A percentile compares a stretch with the other conserved stretches of the same genome.
These are phyloP conservation scores for Limenitis camilla DNA, from an alignment of 2,888 invertebrate species.

Conservation along the genomic window DNA sequence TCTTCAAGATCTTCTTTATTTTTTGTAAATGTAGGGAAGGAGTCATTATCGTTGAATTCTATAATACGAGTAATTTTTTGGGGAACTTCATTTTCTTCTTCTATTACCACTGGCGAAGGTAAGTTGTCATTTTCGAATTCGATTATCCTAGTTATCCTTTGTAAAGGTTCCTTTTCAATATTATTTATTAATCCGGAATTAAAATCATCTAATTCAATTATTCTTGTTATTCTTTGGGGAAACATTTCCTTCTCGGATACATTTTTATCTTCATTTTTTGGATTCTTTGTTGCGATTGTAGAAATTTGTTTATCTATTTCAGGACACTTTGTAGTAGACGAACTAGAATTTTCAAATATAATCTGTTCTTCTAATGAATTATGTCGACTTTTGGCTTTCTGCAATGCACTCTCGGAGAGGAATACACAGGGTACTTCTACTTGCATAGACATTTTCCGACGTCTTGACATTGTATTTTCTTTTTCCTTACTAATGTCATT, in stretches of 20 bases:
- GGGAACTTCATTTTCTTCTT: constrained; percentile 51
- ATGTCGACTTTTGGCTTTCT: constrained; percentile 63
- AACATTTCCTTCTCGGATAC: constrained; percentile 40
- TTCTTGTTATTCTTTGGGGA: constrained; percentile 62
- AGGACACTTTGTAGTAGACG: constrained; percentile 10
- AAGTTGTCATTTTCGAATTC: constrained; percentile 50
- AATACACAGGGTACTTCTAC: constrained; percentile 72
- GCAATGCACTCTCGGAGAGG: constrained; percentile 64
- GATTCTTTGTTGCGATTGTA: constrained; percentile 14
- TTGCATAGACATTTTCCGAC: constrained; percentile 71
- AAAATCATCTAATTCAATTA: constrained; percentile 57
- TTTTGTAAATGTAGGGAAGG: constrained; percentile 51
- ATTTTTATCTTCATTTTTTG: constrained; percentile 32
- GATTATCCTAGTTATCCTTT: constrained; percentile 66
- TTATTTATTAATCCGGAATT: constrained; percentile 33
- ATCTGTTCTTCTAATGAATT: constrained; percentile 65
- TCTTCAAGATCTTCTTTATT: constrained; percentile 44
- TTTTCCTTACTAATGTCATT: constrained; percentile 64
- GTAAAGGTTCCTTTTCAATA: constrained; percentile 45
- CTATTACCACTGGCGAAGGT: constrained; percentile 27
- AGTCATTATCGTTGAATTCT: constrained; percentile 63
- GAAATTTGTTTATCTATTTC: constrained; percentile 17
- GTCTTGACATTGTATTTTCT: constrained; percentile 51
- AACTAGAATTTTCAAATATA: constrained; percentile 52
- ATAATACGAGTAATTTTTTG: constrained; percentile 67